phyloP scores from a whole-genome alignment of 2,113 vertebrate species.

The Pseudorectes ferrugineus region DNA sequence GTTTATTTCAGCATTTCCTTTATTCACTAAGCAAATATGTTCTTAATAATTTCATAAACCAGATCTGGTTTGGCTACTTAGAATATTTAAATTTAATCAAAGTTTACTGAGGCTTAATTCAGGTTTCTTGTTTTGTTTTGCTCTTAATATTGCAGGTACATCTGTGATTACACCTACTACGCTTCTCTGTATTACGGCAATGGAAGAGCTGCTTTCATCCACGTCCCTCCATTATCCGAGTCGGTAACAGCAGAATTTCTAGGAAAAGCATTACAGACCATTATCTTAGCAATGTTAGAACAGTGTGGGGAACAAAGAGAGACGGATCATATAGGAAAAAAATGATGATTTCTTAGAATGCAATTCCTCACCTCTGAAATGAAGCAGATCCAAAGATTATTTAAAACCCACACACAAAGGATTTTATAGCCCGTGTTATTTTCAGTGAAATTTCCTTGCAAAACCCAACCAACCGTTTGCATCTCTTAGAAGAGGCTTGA shows the following conservation, averaged over 20 bases:
- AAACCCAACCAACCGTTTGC: not conserved
- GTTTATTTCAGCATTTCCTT: conserved; percentile 35
- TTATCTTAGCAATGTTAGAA: conserved; percentile 75
- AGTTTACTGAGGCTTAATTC: not conserved
- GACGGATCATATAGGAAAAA: not conserved
- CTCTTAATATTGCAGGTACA: conserved; percentile 62
- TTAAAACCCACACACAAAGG: not conserved
- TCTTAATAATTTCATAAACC: conserved; percentile 2
- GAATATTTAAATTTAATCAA: not conserved
- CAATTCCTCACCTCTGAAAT: not conserved
- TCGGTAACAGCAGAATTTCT: conserved; percentile 60
- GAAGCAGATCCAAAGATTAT: not conserved
- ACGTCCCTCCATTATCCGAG: conserved; percentile 70
- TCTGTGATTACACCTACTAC: conserved; percentile 85
- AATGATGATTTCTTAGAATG: not conserved
- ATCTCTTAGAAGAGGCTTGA: not conserved
- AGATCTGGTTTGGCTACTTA: conserved; percentile 16
- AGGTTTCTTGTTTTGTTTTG: not conserved
- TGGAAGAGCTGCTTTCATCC: conserved; percentile 75
- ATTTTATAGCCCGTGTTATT: not conserved
- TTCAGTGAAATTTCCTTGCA: not conserved
- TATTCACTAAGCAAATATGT: not conserved
- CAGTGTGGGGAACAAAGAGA: not conserved
- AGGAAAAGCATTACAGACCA: conserved; percentile 70
- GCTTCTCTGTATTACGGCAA: conserved; percentile 73